These are phyloP conservation scores for Sciurus carolinensis DNA, from an alignment of 2,797 vertebrate species.

Conservation along the genomic window DNA sequence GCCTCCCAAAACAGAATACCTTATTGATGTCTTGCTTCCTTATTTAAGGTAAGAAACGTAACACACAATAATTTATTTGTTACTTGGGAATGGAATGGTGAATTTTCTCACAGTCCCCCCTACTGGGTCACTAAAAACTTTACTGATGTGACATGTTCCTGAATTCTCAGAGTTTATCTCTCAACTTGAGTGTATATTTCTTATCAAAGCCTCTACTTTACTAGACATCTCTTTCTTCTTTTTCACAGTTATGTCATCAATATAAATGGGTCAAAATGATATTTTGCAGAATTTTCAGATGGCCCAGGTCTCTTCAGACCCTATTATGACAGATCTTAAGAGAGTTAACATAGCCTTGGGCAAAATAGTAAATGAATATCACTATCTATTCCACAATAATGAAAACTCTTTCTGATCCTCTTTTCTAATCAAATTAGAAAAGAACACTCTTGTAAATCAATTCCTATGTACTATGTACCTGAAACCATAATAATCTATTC, in stretches of 20 bases:
- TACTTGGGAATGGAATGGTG: not conserved
- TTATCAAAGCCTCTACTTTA: not conserved
- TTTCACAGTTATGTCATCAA: not conserved
- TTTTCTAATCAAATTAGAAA: not conserved
- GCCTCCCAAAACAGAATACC: not conserved
- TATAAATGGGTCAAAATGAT: not conserved
- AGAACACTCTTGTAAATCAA: not conserved
- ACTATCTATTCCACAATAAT: not conserved
- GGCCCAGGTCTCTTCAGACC: not conserved
- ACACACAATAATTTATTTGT: not conserved
- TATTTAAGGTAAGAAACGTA: not conserved
- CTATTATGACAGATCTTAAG: not conserved
- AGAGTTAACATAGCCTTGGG: not conserved
- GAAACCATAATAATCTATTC: not conserved
- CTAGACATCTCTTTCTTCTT: not conserved
- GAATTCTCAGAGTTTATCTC: not conserved
- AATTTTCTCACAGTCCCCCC: not conserved
- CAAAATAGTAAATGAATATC: not conserved
- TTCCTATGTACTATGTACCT: not conserved
- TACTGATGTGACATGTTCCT: not conserved
- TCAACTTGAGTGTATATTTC: not conserved
- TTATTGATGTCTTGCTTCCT: not conserved
- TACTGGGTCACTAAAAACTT: not conserved
- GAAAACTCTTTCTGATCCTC: not conserved
- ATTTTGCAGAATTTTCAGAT: not conserved